phyloP scores from a whole-genome alignment of 2,888 invertebrate species.

The Ferrisia virgata region DNA sequence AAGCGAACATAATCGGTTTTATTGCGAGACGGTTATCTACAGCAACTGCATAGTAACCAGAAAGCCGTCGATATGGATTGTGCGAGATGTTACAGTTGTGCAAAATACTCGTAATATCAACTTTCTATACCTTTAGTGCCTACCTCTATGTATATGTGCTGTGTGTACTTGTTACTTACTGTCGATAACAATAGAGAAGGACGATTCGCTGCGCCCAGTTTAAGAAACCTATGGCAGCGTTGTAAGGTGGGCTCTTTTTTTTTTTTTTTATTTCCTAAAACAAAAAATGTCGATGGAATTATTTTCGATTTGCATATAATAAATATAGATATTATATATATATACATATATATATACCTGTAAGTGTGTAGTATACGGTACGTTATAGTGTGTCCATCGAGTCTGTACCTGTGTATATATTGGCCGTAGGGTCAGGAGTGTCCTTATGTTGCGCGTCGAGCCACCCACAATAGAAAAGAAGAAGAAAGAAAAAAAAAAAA shows the following conservation, averaged over 20 bases:
- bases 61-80: background rate
- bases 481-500: background rate
- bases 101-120: background rate
- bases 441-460: constrained; percentile 12
- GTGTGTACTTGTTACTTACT: too few species aligned
- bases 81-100: background rate
- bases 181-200: background rate
- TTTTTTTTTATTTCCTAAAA: background rate
- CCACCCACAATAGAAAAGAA: background rate
- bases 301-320: constrained; percentile 40
- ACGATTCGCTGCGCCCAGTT: constrained; percentile 18
- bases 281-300: constrained; percentile 11
- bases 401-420: background rate
- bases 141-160: background rate
- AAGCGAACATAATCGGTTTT: background rate
- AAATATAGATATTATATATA: too few species aligned
- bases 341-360: too few species aligned
- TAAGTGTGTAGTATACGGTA: too few species aligned
- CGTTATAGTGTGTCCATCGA: background rate
- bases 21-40: too few species aligned
- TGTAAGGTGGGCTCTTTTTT: background rate
- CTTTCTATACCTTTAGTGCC: background rate
- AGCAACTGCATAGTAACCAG: background rate
- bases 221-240: background rate
- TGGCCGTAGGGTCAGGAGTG: constrained; percentile 37